Evolutionary conservation across 1,140 invertebrate species (phyloP).

Genomic region (Limonius californicus): DNA sequence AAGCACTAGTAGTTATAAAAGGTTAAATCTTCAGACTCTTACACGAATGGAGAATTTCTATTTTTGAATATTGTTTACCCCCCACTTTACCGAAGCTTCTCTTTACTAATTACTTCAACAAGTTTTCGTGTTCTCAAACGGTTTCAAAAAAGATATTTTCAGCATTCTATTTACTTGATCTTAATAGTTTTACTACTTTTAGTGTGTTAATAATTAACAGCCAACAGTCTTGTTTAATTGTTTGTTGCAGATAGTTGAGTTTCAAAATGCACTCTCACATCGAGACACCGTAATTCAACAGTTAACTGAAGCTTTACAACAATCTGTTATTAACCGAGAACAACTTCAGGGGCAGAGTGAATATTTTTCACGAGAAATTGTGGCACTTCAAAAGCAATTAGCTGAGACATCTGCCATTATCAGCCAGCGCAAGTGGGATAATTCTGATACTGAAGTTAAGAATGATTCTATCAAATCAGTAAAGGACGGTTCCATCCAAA

Average conservation of each 20-base stretch:
- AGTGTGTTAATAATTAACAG: too few species aligned
- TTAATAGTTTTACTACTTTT: too few species aligned
- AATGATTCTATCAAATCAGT: constrained; percentile 48
- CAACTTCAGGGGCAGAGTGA: constrained; percentile 58
- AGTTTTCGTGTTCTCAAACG: too few species aligned
- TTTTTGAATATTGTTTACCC: too few species aligned
- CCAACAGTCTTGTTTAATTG: too few species aligned
- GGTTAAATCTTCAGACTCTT: too few species aligned
- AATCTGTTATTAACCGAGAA: constrained; percentile 55
- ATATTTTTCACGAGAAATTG: constrained; percentile 58
- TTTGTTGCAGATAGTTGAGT: constrained; percentile 56
- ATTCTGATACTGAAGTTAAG: constrained; percentile 32
- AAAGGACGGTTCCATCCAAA: constrained; percentile 48
- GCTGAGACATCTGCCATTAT: constrained; percentile 51
- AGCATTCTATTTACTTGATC: too few species aligned
- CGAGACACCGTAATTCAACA: constrained; percentile 59
- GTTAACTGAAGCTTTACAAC: constrained; percentile 57
- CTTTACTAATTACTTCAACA: too few species aligned
- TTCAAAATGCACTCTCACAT: constrained; percentile 55
- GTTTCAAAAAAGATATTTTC: too few species aligned
- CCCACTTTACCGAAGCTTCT: too few species aligned
- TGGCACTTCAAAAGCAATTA: constrained; percentile 55
- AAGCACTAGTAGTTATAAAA: too few species aligned
- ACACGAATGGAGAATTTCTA: too few species aligned
- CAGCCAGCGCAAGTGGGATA: constrained; percentile 42